A percentile compares a stretch with the other conserved stretches of the same genome.
Evolutionary conservation across 2,797 vertebrate genomes (phyloP).

Genomic region (Danionella dracula): DNA sequence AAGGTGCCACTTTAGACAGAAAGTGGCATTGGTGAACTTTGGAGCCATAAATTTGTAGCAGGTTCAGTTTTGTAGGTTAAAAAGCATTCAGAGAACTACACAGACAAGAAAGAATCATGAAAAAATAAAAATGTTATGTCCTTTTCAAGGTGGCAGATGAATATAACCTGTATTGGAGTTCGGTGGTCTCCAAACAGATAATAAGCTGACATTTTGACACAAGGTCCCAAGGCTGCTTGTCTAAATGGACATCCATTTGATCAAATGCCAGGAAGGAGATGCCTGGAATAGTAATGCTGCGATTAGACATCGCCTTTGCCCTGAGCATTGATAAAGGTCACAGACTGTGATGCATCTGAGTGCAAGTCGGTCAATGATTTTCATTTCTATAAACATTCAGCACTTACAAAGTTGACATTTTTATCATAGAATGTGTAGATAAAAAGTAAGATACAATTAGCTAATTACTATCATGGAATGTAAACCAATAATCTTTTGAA

Average conservation of each 20-base stretch:
- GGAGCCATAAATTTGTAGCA: not conserved
- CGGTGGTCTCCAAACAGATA: slow-evolving; percentile 52
- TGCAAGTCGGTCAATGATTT: slow-evolving; percentile 16
- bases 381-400: slow-evolving; percentile 25
- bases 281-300: slow-evolving; percentile 68
- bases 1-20: not conserved
- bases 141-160: slow-evolving; percentile 32
- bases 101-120: not conserved
- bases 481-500: too few relatives aligned
- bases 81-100: not conserved
- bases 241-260: slow-evolving; percentile 46
- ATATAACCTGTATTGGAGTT: slow-evolving; percentile 35
- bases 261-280: slow-evolving; percentile 70
- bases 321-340: slow-evolving; percentile 61
- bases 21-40: not conserved
- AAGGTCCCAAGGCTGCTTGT: slow-evolving; percentile 45
- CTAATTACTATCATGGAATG: too few relatives aligned
- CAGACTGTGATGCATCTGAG: slow-evolving; percentile 21
- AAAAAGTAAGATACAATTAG: too few relatives aligned
- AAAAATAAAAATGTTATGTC: slow-evolving; percentile 21
- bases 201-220: slow-evolving; percentile 71
- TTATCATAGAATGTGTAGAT: too few relatives aligned
- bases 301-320: slow-evolving; percentile 67
- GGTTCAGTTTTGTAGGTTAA: slow-evolving; percentile 4
- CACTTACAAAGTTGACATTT: not conserved